phyloP scores from a whole-genome alignment of 1,140 invertebrate species.

The Tribolium madens region DNA sequence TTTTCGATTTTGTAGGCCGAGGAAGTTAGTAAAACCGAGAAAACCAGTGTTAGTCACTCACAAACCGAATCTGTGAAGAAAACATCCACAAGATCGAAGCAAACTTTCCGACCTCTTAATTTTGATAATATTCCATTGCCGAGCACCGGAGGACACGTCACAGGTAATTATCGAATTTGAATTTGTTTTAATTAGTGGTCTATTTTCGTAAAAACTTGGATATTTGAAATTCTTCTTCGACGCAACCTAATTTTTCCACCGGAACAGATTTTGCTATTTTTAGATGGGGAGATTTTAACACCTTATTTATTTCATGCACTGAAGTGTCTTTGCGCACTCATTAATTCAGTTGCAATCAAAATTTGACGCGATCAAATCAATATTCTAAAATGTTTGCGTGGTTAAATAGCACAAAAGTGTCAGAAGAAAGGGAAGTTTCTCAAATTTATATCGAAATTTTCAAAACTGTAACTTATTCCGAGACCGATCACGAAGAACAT shows the following conservation, averaged over 20 bases:
- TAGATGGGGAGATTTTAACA: conserved; percentile 64
- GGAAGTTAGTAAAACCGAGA: conserved; percentile 63
- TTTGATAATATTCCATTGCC: conserved; percentile 81
- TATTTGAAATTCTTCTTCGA: conserved; percentile 41
- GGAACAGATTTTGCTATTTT: conserved; percentile 63
- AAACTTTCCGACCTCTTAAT: conserved; percentile 73
- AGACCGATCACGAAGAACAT: conserved; percentile 72
- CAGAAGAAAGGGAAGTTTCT: conserved; percentile 58
- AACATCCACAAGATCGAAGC: conserved; percentile 61
- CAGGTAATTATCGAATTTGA: conserved; percentile 69
- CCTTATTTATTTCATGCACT: conserved; percentile 59
- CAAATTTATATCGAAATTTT: conserved; percentile 67
- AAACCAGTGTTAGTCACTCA: conserved; percentile 54
- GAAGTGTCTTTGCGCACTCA: conserved; percentile 48
- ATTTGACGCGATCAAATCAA: conserved; percentile 11
- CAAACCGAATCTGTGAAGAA: conserved; percentile 56
- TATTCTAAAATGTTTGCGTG: conserved; percentile 62
- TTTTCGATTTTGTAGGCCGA: conserved; percentile 53
- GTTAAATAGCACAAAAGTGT: conserved; percentile 59
- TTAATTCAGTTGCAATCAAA: conserved; percentile 46
- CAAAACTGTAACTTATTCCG: conserved; percentile 75
- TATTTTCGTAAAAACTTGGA: conserved; percentile 10
- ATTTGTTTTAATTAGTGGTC: neutral
- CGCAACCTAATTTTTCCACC: conserved; percentile 60
- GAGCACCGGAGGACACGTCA: conserved; percentile 77